These are phyloP conservation scores for Lepilemur ruficaudatus DNA, from an alignment of 2,797 vertebrate genomes.

Conservation along the genomic window DNA sequence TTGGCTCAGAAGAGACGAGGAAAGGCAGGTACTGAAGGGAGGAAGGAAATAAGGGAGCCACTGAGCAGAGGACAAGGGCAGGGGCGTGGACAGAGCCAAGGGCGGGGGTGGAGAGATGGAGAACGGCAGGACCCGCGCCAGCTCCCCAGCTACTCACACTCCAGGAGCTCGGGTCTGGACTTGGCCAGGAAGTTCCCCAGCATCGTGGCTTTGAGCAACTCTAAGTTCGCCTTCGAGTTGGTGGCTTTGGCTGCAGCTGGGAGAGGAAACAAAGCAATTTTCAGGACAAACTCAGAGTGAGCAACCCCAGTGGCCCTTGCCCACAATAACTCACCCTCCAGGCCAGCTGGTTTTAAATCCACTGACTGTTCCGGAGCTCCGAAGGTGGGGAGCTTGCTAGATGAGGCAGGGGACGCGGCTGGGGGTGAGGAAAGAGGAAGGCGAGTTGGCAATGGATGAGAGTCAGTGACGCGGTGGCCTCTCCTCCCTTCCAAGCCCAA, in stretches of 20 bases:
- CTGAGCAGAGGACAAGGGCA: background rate
- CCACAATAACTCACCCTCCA: constrained; percentile 41
- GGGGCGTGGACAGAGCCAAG: background rate
- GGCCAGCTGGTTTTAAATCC: background rate
- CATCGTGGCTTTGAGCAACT: background rate
- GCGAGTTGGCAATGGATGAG: background rate
- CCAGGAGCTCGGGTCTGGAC: constrained; percentile 88
- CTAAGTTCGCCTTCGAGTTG: rapidly evolving
- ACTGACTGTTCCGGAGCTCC: background rate
- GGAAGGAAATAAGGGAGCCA: too few species aligned
- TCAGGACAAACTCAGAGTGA: background rate
- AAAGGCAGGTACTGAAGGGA: background rate
- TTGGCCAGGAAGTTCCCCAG: constrained; percentile 79
- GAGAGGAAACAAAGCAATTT: constrained; percentile 13
- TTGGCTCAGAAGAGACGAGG: background rate
- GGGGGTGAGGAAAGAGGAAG: background rate
- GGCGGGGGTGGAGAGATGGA: background rate
- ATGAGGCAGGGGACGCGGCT: rapidly evolving
- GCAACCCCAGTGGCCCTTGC: background rate
- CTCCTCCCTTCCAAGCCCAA: background rate
- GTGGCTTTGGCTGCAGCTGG: background rate
- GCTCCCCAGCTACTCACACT: constrained; percentile 86
- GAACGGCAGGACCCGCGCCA: rapidly evolving
- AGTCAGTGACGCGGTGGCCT: background rate
- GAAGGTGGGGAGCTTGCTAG: background rate